Conservation (phyloP, 2,888 invertebrate genomes). For the Creontiades dilutus region DNA sequence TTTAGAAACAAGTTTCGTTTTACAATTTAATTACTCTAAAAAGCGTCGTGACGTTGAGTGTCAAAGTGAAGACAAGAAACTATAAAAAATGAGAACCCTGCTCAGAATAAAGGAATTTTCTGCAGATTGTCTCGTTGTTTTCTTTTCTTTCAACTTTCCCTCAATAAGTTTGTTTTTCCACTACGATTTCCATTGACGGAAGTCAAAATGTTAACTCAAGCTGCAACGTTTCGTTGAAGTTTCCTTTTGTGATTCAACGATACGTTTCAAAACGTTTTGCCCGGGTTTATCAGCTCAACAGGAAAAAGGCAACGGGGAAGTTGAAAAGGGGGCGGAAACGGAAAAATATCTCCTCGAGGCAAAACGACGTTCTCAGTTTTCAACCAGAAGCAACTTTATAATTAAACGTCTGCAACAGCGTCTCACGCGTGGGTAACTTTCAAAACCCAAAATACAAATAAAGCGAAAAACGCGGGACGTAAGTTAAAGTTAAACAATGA, state of each 20-base stretch:
- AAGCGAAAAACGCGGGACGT: conserved; percentile 8
- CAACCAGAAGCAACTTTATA: conserved; percentile 26
- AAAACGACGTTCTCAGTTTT: conserved; percentile 28
- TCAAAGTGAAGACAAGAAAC: no score
- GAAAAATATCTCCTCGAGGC: neutral
- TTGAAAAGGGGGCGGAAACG: neutral
- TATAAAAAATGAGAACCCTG: no score
- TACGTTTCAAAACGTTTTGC: neutral
- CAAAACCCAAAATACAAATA: conserved; percentile 21
- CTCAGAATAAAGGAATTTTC: no score
- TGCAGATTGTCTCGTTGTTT: no score
- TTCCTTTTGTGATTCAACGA: neutral
- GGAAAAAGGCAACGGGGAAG: neutral
- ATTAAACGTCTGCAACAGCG: conserved; percentile 28
- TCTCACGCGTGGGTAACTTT: conserved; percentile 26
- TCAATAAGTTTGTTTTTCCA: neutral
- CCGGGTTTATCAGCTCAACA: conserved; percentile 14
- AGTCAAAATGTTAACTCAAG: conserved; percentile 26
- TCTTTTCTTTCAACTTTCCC: no score
- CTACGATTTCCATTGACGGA: neutral
- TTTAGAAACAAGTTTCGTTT: no score
- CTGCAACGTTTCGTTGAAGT: conserved; percentile 18
- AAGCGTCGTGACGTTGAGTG: no score
- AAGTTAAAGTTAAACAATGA: neutral
- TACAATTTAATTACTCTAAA: no score